phyloP scores from a whole-genome alignment of 2,888 invertebrate genomes.

The Lutraria lutraria region DNA sequence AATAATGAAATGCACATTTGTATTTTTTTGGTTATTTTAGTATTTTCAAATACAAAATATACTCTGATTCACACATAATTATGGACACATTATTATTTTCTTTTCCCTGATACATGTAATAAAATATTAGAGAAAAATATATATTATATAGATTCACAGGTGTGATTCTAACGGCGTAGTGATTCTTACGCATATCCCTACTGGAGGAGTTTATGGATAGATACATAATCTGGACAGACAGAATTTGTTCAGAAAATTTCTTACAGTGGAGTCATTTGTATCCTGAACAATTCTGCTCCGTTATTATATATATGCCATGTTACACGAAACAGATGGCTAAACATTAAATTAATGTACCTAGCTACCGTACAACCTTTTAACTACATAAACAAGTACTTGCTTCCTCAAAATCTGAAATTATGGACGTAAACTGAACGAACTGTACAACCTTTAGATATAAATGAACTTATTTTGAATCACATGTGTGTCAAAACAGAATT shows the following conservation, averaged over 20 bases:
- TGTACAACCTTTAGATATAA: not conserved
- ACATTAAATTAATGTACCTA: constrained; percentile 5
- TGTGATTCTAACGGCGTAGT: constrained; percentile 39
- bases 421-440: not conserved
- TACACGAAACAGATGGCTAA: constrained; percentile 2
- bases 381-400: not conserved
- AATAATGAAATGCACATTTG: constrained; percentile 26
- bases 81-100: constrained; percentile 56
- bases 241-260: constrained; percentile 40
- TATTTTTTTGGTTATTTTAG: constrained; percentile 64
- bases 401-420: not conserved
- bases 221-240: constrained; percentile 8
- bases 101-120: constrained; percentile 71
- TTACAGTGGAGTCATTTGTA: constrained; percentile 41
- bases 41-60: constrained; percentile 74
- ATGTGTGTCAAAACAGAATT: not conserved
- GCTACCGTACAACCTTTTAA: not conserved
- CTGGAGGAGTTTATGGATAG: constrained; percentile 46
- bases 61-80: constrained; percentile 68
- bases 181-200: constrained; percentile 33
- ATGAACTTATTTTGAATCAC: not conserved
- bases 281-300: constrained; percentile 38
- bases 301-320: constrained; percentile 26
- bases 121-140: constrained; percentile 48
- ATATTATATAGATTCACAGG: constrained; percentile 37